Base-by-base conservation (phyloP, 1,140 invertebrate species). In the Nephotettix cincticeps region DNA sequence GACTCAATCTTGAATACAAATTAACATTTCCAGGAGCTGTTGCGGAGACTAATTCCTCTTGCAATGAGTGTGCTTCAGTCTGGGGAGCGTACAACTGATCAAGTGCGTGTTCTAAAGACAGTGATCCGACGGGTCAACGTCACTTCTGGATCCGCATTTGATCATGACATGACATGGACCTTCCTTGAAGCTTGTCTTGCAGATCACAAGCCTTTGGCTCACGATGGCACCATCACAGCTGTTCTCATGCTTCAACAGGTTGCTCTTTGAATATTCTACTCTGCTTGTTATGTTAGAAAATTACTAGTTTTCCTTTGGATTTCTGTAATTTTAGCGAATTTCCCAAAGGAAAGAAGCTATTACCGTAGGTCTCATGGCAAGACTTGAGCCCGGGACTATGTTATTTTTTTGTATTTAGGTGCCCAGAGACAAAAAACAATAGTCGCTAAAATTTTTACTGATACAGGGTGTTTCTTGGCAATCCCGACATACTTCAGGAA, bases 51-150 rank as follows among this genome's bases (percentile, higher is more conserved):
- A 0, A 54, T 84, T 14, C 79, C 75, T 28, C 78, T 80, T 64
- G 79, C 83, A 40, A 69, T 83, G 0, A 75, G 80, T 45, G 77
- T 80, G 70, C 81, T 83, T 40, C 80, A 80, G 19, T 83, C 80
- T 1, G 73, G 81, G 4, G 71, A 79, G 1, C 78, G 84, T 32
- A 74, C 86, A 21, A 72, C 77, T 6, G 65, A 79, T n/a, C 67
- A 79, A 0, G 63, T 74, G 32, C 3, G 27, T 27, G 64, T 67
- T 1, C 25, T 67, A 19, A 43, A 14, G 21, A 11, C 36, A 6
- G 30, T 67, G 1, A 45, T 67, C 9, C 9, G 28, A 17, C 23
- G 40, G n/a, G n/a, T 67, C 19, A 45, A 45, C 36, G 19, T 17
- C 64, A 67, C 21, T 1, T 36, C 64, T 1, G 64, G 32, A 25